Evolutionary conservation across 2,113 vertebrate genomes (phyloP), one percentile per base, ranked within the genome.

Genomic region (Catharus bicknelli): DNA sequence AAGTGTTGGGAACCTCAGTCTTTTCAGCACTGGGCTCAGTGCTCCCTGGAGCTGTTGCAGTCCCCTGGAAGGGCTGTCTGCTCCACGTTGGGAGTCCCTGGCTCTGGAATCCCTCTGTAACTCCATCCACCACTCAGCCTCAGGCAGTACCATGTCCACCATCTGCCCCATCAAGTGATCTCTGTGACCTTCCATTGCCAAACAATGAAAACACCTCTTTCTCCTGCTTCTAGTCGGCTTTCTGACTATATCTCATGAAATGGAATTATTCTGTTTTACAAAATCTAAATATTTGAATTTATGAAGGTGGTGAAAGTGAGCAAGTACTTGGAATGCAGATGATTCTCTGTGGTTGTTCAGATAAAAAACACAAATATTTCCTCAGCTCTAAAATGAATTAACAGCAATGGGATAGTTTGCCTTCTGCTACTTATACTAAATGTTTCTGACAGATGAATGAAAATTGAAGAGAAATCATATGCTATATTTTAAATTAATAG

Each of bases 81-180:
- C 26, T 50, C 32, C 22, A 6, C 7, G 13, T 43, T 20, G 23
- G 34, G 20, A 12, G n/a, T 32, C 42, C 20, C 32, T 55, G 42
- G 17, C 36, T 34, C 43, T 38, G 17, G 45, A 63, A 42, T 22
- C 3, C 7, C 29, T 20, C n/a, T 9, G 11, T 21, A 15, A 10
- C 38, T 68, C 32, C 16, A 34, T 32, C 17, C 25, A 23, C 7
- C 12, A 13, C 36, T 22, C n/a, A 47, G 43, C 21, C 62, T 19
- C 7, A 25, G 48, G 29, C 45, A 11, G 5, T 1, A 11, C 17
- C 1, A 0, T 2, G 5, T 9, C 29, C 5, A 3, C 6, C 0
- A 0, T 8, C 22, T 21, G 6, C 30, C 50, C 53, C 15, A 13
- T 3, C 5, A 3, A 55, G 16, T 3, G 10, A 40, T 43, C 47